These are phyloP conservation scores for Drosophila kepulauana DNA, from an alignment of 1,140 invertebrate genomes.

Conservation along the genomic window DNA sequence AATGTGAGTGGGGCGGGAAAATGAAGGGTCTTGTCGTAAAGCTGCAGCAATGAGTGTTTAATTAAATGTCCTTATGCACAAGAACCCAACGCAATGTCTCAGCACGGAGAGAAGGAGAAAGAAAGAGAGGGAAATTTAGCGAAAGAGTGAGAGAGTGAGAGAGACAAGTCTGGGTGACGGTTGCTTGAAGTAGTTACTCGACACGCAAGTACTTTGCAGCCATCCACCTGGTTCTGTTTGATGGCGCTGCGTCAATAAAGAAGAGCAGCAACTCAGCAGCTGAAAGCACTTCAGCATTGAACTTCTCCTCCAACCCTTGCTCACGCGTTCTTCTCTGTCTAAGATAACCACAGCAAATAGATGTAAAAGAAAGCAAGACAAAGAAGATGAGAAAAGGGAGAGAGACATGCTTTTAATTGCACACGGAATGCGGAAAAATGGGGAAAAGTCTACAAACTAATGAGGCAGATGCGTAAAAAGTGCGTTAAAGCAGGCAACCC, in stretches of 20 bases:
- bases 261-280: conserved; percentile 5
- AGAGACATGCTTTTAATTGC: conserved; percentile 44
- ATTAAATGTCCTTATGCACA: conserved; percentile 45
- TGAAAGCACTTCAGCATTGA: conserved; percentile 12
- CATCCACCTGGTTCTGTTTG: background rate
- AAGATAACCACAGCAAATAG: conserved; percentile 12
- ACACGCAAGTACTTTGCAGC: conserved; percentile 16
- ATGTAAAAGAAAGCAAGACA: background rate
- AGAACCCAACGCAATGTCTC: conserved; percentile 2
- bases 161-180: background rate
- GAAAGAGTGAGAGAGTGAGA: background rate
- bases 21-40: conserved; percentile 1
- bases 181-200: conserved; percentile 27
- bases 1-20: background rate
- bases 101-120: background rate
- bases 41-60: conserved; percentile 44
- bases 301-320: background rate
- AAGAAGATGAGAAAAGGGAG: background rate
- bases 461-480: conserved; percentile 62
- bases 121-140: background rate
- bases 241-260: conserved; percentile 25
- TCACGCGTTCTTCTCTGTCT: background rate
- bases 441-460: conserved; percentile 49
- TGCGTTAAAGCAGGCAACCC: conserved; percentile 53
- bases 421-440: background rate